A percentile compares a stretch with the other conserved stretches of the same genome.
Conservation (phyloP, 2,797 vertebrate genomes). For the Acanthopagrus latus region DNA sequence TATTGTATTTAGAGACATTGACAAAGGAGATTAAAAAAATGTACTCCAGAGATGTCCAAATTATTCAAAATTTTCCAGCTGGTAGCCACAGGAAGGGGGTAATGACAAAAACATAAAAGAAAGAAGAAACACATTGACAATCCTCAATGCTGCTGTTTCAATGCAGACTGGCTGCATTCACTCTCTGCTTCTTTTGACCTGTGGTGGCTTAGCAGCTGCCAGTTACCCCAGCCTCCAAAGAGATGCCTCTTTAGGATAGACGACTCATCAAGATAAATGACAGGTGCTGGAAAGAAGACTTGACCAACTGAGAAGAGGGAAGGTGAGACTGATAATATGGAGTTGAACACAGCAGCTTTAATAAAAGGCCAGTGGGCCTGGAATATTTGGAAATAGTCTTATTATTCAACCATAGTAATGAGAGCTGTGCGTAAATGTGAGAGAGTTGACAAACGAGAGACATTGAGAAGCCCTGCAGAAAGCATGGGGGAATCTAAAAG, state of each 20-base stretch:
- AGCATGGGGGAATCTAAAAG: constrained; percentile 86
- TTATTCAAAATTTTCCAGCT: no score
- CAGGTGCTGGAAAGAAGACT: constrained; percentile 12
- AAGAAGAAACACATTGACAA: background rate
- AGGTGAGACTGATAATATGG: constrained; percentile 1
- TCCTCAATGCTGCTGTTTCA: background rate
- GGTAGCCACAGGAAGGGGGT: background rate
- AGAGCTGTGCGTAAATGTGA: constrained; percentile 54
- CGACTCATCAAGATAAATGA: constrained; percentile 35
- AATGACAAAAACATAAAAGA: background rate
- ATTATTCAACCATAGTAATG: constrained; percentile 13
- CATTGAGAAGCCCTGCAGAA: constrained; percentile 29
- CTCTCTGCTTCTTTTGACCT: constrained; percentile 7
- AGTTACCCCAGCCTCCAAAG: constrained; percentile 2
- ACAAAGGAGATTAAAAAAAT: background rate
- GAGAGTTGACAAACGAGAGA: constrained; percentile 70
- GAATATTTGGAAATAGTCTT: constrained; percentile 40
- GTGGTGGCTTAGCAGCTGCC: constrained; percentile 20
- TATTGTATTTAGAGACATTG: background rate
- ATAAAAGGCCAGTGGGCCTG: constrained; percentile 16
- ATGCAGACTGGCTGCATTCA: background rate
- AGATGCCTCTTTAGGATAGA: constrained; percentile 11
- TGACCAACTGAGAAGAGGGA: constrained; percentile 6
- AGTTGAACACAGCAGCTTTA: constrained; percentile 7
- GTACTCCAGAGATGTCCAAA: background rate